These are phyloP conservation scores for Aphodius granarius DNA, from an alignment of 2,888 invertebrate genomes.

Conservation along the genomic window DNA sequence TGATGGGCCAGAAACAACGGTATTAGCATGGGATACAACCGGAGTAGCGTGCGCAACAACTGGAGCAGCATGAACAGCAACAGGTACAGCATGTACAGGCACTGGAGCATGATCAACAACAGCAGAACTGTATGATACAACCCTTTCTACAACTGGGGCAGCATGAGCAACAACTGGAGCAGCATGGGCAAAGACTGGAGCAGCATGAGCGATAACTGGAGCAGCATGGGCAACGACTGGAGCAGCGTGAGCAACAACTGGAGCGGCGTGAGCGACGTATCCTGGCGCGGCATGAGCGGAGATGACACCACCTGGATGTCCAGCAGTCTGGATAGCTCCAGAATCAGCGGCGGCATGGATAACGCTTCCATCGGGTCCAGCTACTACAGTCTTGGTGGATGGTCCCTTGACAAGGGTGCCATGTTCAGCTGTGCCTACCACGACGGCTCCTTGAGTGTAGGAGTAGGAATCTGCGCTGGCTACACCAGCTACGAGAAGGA, in stretches of 20 bases:
- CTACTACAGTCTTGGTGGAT: slow-evolving; percentile 39
- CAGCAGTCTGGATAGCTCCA: slow-evolving; percentile 3
- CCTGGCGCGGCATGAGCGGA: slow-evolving; percentile 2
- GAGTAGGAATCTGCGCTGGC: slow-evolving; percentile 40
- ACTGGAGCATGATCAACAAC: slow-evolving; percentile 15
- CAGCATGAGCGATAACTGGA: slow-evolving; percentile 45
- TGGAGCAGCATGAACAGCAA: slow-evolving; percentile 21
- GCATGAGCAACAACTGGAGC: slow-evolving; percentile 37
- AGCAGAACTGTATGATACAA: slow-evolving; percentile 20
- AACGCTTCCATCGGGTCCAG: slow-evolving; percentile 53
- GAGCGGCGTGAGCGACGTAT: neutral
- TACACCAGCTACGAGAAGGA: slow-evolving; percentile 38
- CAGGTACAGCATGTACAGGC: slow-evolving; percentile 11
- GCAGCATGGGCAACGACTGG: slow-evolving; percentile 18
- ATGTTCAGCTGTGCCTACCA: slow-evolving; percentile 40
- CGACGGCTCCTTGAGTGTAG: slow-evolving; percentile 36
- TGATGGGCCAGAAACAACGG: slow-evolving; percentile 24
- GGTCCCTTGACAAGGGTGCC: slow-evolving; percentile 45
- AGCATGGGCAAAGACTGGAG: slow-evolving; percentile 36
- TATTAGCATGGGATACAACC: slow-evolving; percentile 12
- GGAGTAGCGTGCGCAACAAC: slow-evolving; percentile 19
- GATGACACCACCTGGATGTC: slow-evolving; percentile 13
- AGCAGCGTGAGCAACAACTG: slow-evolving; percentile 14
- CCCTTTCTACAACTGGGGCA: slow-evolving; percentile 19
- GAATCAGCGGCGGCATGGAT: slow-evolving; percentile 47